phyloP scores from a whole-genome alignment of 1,140 invertebrate species.

The Brachionus rubens region DNA sequence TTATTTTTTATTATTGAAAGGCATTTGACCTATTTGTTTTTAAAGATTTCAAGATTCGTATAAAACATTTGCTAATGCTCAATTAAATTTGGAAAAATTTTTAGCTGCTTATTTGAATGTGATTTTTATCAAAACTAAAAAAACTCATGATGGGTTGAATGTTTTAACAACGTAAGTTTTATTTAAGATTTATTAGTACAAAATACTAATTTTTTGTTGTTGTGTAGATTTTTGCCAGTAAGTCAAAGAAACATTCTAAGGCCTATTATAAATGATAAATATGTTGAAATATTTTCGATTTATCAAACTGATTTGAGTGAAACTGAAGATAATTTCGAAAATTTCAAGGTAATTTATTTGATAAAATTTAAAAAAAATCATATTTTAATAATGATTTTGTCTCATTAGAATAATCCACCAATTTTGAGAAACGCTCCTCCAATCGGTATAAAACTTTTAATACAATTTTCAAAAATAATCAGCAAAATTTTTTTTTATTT shows the following conservation, averaged over 20 bases:
- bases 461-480: not conserved
- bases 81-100: constrained; percentile 56
- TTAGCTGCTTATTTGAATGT: constrained; percentile 56
- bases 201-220: too few relatives aligned
- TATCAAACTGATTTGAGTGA: constrained; percentile 57
- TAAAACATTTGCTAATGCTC: constrained; percentile 52
- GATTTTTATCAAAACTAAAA: constrained; percentile 57
- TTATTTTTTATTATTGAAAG: constrained; percentile 1
- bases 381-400: not conserved
- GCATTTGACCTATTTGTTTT: not conserved
- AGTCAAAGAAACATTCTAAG: constrained; percentile 54
- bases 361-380: not conserved
- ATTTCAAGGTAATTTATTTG: constrained; percentile 52
- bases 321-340: constrained; percentile 56
- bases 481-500: too few relatives aligned
- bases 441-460: constrained; percentile 50
- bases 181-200: too few relatives aligned
- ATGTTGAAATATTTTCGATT: constrained; percentile 58
- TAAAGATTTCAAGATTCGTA: constrained; percentile 57
- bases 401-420: constrained; percentile 51
- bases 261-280: constrained; percentile 56
- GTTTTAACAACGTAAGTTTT: constrained; percentile 55
- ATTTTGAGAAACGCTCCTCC: constrained; percentile 56
- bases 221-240: constrained; percentile 55
- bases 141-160: constrained; percentile 57